phyloP scores from a whole-genome alignment of 2,888 invertebrate species.

The Phengaris alcon region DNA sequence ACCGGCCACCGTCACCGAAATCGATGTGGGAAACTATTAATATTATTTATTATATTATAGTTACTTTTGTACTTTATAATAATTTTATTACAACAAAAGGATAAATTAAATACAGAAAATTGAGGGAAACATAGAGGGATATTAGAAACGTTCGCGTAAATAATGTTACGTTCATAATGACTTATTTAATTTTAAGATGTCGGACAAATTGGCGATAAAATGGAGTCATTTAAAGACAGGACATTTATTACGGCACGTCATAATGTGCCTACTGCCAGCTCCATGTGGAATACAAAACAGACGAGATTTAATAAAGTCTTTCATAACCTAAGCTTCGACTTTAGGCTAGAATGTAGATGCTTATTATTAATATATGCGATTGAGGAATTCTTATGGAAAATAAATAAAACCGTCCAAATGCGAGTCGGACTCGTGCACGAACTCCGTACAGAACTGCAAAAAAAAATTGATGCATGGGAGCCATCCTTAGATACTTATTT shows the following conservation, averaged over 20 bases:
- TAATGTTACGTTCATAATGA: not conserved
- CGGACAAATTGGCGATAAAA: not conserved
- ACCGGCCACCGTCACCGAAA: no score
- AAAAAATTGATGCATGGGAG: no score
- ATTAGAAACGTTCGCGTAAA: not conserved
- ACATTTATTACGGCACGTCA: slow-evolving; percentile 1
- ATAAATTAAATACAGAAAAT: no score
- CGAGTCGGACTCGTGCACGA: no score
- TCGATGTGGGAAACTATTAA: no score
- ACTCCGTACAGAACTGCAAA: no score
- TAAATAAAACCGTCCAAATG: no score
- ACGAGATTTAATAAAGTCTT: not conserved
- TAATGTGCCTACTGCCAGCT: not conserved
- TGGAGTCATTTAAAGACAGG: slow-evolving; percentile 2
- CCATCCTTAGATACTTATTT: no score
- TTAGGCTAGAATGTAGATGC: not conserved
- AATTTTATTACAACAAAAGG: no score
- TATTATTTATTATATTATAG: no score
- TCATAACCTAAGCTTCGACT: not conserved
- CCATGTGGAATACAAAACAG: slow-evolving; percentile 21
- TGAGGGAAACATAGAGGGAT: not conserved
- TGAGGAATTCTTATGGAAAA: not conserved
- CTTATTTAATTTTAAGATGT: slow-evolving; percentile 6
- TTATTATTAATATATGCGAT: not conserved
- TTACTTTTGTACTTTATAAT: no score